Evolutionary conservation across 2,797 vertebrate genomes (phyloP), one percentile per base, ranked within the genome.

Genomic region (Gymnodraco acuticeps): DNA sequence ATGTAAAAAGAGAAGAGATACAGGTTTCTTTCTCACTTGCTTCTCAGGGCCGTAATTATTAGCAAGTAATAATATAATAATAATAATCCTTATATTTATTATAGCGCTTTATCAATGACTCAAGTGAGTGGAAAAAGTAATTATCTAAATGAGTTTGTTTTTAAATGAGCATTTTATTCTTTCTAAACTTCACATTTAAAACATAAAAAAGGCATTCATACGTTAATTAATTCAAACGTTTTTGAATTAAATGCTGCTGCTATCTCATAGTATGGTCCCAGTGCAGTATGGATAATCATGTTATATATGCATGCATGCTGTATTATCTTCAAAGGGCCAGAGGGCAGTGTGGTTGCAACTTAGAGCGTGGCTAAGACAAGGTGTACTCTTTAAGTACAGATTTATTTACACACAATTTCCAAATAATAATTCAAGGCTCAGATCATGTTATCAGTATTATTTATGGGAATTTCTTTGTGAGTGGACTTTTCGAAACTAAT

Each of bases 321-420:
- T 13, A 10, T 78, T 23, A 73, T 56, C 12, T 38, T 48, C 13
- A 31, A 33, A 23, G n/a, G 9, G 14, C 48, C 65, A 55, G 41
- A 56, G 16, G 20, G 15, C 12, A 48, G 19, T 42, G 31, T 11
- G 20, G 12, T 8, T 33, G 33, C 33, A 33, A 33, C 6, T 33
- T 33, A 33, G 33, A 7, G 33, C 1, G 33, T 33, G 33, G 33
- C 33, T 33, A 33, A 41, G 19, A 20, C 10, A 17, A 53, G 23
- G 23, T 23, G 20, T 23, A 19, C 53, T 53, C 41, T 67, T 47
- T 19, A 23, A 33, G 33, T 8, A 8, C 33, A 38, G 33, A 38
- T 38, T 9, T 33, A 6, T 33, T 6, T 38, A 38, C 33, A 56
- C 33, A 33, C 54, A 31, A 16, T 55, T 45, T n/a, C 7, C 27